Evolutionary conservation across 2,797 vertebrate species (phyloP), one percentile per base, ranked within the genome.

Genomic region (Halcyon leucocephala): DNA sequence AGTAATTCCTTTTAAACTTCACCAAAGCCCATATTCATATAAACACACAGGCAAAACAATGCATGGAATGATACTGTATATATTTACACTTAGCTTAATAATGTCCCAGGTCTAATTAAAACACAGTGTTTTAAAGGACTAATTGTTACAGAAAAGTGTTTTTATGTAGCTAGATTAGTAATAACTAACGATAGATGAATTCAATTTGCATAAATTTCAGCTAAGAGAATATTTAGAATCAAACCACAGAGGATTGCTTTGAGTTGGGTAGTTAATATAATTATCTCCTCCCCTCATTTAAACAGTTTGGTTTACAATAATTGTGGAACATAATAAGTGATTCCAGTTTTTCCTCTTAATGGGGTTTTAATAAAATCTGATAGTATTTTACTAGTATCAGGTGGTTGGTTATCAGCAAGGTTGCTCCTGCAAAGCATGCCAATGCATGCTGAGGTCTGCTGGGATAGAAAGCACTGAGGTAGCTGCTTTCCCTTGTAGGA

Each of bases 171-270:
- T 97, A 98, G 97, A 98, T 97, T 99, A 98, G 98, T 99, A 99
- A 99, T 99, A 99, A 99, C 98, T 98, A 98, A 99, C 97, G 98
- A 99, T 99, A 98, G 98, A 99, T 98, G 98, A 99, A 99, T 99
- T 99, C 98, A 99, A 99, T 99, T 99, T 98, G 98, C 99, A 99
- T 99, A 99, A 98, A 99, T 99, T 99, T 99, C 98, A 98, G 98
- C 98, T 98, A 98, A 98, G 98, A 99, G 98, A 99, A 98, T 99
- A 98, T 99, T 98, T 98, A 98, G 98, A 98, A 98, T 99, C 98
- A 98, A 98, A 98, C 99, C 99, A 98, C 94, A 95, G 98, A 99
- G 99, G 98, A 99, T 99, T 99, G 98, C 98, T 99, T 98, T 98
- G 99, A 99, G 98, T 99, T 99, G 98, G 98, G 98, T 98, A 98